A percentile compares a stretch with the other conserved stretches of the same genome.
phyloP scores from a whole-genome alignment of 2,797 vertebrate species.

The Acrossocheilus wenchowensis region DNA sequence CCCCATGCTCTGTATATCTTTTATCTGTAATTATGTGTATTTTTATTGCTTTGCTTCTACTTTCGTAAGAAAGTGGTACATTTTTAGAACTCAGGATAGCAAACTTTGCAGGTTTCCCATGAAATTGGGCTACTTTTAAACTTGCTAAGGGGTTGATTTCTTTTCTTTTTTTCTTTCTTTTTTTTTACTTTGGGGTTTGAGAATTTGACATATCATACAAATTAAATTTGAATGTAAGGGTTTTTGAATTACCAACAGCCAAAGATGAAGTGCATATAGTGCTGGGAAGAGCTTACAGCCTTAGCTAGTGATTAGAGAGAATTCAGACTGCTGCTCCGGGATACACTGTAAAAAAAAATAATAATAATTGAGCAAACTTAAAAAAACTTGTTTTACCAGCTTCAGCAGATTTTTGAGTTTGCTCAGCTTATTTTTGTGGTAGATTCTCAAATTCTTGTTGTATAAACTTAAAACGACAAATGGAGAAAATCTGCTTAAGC shows the following conservation, averaged over 20 bases:
- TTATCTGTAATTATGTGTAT: background rate
- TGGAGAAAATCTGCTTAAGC: no score
- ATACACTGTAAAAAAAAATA: no score
- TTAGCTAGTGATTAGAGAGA: background rate
- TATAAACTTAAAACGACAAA: no score
- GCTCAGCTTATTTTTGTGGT: no score
- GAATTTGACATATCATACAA: background rate
- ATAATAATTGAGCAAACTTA: no score
- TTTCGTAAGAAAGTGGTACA: background rate
- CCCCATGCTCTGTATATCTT: background rate
- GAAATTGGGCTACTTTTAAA: background rate
- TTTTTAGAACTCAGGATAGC: background rate
- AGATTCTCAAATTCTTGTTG: no score
- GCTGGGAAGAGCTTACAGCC: background rate
- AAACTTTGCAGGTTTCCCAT: background rate
- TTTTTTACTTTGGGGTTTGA: background rate
- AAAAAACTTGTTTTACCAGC: no score
- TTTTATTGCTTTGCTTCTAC: background rate
- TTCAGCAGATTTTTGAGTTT: no score
- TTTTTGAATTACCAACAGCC: background rate
- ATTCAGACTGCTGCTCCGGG: background rate
- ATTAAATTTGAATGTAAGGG: background rate
- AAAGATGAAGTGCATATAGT: no score
- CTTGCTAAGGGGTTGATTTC: background rate
- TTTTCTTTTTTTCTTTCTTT: conserved; percentile 6